phyloP scores from a whole-genome alignment of 2,113 vertebrate species.

The Dendrocopos noguchii region DNA sequence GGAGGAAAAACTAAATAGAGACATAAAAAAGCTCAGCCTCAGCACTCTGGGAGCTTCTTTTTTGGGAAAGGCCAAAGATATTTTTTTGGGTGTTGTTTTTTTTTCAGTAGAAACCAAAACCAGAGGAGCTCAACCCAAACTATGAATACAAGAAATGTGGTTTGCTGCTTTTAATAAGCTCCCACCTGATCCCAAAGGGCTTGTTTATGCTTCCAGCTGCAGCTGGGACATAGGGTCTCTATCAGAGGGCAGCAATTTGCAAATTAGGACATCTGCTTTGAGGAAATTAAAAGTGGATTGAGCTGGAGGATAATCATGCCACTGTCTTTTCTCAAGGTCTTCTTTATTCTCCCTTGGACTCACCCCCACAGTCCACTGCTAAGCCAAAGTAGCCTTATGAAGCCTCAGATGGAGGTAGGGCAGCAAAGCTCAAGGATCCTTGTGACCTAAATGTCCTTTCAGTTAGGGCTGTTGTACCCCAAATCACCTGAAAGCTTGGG shows the following conservation, averaged over 20 bases:
- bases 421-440: background rate
- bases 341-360: background rate
- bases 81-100: too few species aligned
- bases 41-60: background rate
- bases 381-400: background rate
- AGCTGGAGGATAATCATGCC: background rate
- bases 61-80: background rate
- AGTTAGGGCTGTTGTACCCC: background rate
- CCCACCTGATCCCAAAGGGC: background rate
- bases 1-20: background rate
- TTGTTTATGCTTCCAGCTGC: background rate
- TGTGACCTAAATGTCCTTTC: background rate
- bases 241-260: background rate
- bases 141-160: background rate
- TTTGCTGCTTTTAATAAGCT: background rate
- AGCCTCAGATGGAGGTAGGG: background rate
- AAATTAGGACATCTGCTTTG: conserved; percentile 10
- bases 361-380: background rate
- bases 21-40: background rate
- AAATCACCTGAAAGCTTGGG: background rate
- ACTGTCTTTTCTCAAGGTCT: background rate
- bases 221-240: background rate
- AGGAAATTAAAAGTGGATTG: conserved; percentile 15
- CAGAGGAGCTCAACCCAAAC: background rate
- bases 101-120: background rate